Conservation (phyloP, 2,113 vertebrate genomes). For the Lepidothrix coronata region DNA sequence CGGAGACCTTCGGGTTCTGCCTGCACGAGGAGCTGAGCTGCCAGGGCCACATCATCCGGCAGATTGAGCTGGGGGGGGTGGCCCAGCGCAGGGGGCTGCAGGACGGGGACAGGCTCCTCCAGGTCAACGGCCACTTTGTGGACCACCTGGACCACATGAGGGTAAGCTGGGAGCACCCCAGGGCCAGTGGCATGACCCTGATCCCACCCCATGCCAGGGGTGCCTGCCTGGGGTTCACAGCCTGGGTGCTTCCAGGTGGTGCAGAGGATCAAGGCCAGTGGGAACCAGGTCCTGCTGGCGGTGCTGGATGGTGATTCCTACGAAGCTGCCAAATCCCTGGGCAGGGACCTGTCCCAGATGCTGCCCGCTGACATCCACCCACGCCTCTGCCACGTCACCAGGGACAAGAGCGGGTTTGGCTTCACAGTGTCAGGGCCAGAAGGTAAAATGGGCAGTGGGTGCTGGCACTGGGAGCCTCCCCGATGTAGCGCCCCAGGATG, state of each 20-base stretch:
- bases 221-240: background rate
- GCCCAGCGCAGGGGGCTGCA: constrained; percentile 81
- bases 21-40: constrained; percentile 70
- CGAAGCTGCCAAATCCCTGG: constrained; percentile 55
- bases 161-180: constrained; percentile 62
- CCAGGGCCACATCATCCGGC: constrained; percentile 79
- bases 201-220: background rate
- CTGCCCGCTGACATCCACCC: constrained; percentile 67
- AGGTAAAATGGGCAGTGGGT: background rate
- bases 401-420: constrained; percentile 79
- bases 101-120: constrained; percentile 86
- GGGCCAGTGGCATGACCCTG: rapidly evolving
- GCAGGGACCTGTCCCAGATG: constrained; percentile 44
- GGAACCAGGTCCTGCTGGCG: constrained; percentile 80
- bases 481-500: rapidly evolving
- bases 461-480: rapidly evolving
- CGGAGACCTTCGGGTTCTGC: constrained; percentile 81
- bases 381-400: constrained; percentile 79
- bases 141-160: constrained; percentile 73
- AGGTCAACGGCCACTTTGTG: constrained; percentile 81
- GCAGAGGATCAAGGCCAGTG: constrained; percentile 80
- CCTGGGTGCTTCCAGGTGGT: constrained; percentile 75
- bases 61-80: constrained; percentile 72
- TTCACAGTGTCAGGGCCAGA: constrained; percentile 71
- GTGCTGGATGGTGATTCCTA: constrained; percentile 74